Evolutionary conservation across 1,140 invertebrate species (phyloP), one percentile per base, ranked within the genome.

Genomic region (Cecropterus lyciades): DNA sequence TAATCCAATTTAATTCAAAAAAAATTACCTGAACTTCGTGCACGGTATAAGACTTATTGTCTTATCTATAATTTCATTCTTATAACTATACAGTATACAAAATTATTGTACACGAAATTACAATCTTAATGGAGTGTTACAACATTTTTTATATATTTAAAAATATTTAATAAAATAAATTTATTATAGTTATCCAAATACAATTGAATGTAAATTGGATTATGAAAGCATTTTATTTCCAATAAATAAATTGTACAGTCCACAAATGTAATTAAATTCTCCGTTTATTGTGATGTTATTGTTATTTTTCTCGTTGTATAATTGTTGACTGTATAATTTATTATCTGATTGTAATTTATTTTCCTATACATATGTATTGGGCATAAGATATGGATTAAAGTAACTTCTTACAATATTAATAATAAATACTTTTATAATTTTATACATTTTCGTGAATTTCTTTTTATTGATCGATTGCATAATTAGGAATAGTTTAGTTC

Each of bases 351-450:
- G 2, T 43, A 24, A 20, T 56, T 56, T 20, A 43, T 53, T 42
- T n/a, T 24, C 53, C 43, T 14, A 43, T 56, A 43, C 16, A 56
- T 56, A 56, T 56, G 16, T 42, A 56, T 56, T 56, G 42, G 53
- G 53, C 37, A 56, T 42, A 13, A 15, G 10, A 52, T 30, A 33
- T n/a, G n/a, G n/a, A n/a, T n/a, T n/a, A n/a, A n/a, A n/a, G n/a
- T n/a, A n/a, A n/a, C n/a, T n/a, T n/a, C n/a, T n/a, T n/a, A n/a
- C n/a, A n/a, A n/a, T n/a, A n/a, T n/a, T n/a, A n/a, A n/a, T n/a
- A n/a, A n/a, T n/a, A n/a, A n/a, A n/a, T n/a, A n/a, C n/a, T n/a
- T n/a, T n/a, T n/a, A n/a, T n/a, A n/a, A n/a, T n/a, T n/a, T n/a
- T n/a, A n/a, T n/a, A n/a, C n/a, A n/a, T n/a, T n/a, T n/a, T n/a